Evolutionary conservation across 1,140 invertebrate genomes (phyloP), one percentile per base, ranked within the genome.

Genomic region (Calliopsis andreniformis): DNA sequence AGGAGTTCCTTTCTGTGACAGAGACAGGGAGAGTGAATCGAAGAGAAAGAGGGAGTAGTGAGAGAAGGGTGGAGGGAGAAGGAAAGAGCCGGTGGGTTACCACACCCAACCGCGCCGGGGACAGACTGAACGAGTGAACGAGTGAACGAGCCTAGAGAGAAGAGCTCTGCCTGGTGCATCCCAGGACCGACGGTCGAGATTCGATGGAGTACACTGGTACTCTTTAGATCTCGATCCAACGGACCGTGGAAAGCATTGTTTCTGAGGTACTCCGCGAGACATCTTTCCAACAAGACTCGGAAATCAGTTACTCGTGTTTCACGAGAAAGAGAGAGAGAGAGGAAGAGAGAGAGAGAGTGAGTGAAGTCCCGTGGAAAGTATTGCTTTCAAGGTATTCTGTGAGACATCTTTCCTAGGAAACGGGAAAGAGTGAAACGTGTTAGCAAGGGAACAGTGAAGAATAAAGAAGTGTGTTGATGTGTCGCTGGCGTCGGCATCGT

Each of bases 101-200:
- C 92, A 92, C 92, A 93, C 92, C 92, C 92, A 92, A 90, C 87
- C 87, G 89, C 87, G 86, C 87, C 88, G 86, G 85, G 87, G 85
- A 85, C 77, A 79, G 78, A 84, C 84, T 84, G 84, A 83, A 85
- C 83, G 83, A 79, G 80, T 73, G 80, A 76, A 85, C 83, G 83
- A 79, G 80, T 73, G 80, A 76, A 75, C 73, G 77, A 84, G 84
- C 67, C 69, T n/a, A n/a, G n/a, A 78, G 76, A 78, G 49, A 32
- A 72, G 67, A 78, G 76, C 77, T 73, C 63, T 80, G 73, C 72
- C 78, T 49, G 76, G 45, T 68, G 58, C 68, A 63, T 49, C 39
- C 18, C 72, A 59, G 58, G 61, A 73, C 59, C 51, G 76, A 66
- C 49, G 68, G 28, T 71, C 75, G 47, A 63, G 67, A 61, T 63